Evolutionary conservation across 1,140 invertebrate genomes (phyloP).

Genomic region (Micrasema minimum): DNA sequence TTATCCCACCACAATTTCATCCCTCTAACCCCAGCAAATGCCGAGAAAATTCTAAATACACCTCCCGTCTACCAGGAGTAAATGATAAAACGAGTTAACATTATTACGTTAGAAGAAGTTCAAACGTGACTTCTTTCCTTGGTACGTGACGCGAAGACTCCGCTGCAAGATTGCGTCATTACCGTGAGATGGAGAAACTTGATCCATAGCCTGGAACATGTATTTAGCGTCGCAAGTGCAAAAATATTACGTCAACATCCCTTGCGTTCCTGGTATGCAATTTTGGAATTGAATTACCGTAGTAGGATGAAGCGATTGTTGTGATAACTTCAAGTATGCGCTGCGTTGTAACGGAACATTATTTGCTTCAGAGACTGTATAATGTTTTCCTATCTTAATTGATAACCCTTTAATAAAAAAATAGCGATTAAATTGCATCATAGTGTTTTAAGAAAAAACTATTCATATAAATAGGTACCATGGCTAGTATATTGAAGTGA

Average conservation of each 20-base stretch:
- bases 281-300: no score
- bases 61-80: slow-evolving; percentile 36
- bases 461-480: no score
- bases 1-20: not conserved
- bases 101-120: slow-evolving; percentile 51
- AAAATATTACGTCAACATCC: slow-evolving; percentile 4
- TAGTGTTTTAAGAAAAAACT: no score
- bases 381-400: no score
- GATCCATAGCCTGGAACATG: not conserved
- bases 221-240: slow-evolving; percentile 2
- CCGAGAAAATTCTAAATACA: slow-evolving; percentile 44
- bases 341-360: no score
- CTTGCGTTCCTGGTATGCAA: no score
- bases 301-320: no score
- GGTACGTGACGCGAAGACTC: slow-evolving; percentile 36
- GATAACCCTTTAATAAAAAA: no score
- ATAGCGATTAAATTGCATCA: no score
- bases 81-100: slow-evolving; percentile 54
- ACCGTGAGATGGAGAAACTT: slow-evolving; percentile 12
- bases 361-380: no score
- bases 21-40: not conserved
- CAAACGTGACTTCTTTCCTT: slow-evolving; percentile 46
- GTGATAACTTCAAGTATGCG: no score
- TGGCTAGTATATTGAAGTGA: no score
- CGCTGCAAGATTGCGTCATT: slow-evolving; percentile 47